A percentile compares a stretch with the other conserved stretches of the same genome.
Evolutionary conservation across 2,113 vertebrate species (phyloP).

Genomic region (Atractosteus spatula): DNA sequence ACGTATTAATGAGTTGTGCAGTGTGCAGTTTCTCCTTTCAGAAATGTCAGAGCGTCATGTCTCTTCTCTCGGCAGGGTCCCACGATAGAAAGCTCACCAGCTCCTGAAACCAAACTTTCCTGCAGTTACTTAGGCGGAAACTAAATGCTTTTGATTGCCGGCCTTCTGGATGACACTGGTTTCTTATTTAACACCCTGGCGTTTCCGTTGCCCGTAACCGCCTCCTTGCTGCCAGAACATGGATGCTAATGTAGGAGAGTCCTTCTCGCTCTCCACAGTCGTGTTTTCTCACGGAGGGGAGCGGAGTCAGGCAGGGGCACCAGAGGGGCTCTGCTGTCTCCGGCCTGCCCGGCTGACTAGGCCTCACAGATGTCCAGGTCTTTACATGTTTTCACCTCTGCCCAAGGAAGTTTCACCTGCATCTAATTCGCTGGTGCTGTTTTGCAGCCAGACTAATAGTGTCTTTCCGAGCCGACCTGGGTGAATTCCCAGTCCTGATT

Average conservation of each 20-base stretch:
- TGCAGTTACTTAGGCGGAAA: conserved; percentile 80
- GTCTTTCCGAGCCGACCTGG: conserved; percentile 74
- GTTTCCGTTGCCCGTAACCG: conserved; percentile 76
- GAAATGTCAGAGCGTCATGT: conserved; percentile 79
- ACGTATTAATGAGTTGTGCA: conserved; percentile 80
- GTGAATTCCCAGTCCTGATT: conserved; percentile 77
- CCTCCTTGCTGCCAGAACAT: conserved; percentile 69
- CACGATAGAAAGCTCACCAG: conserved; percentile 75
- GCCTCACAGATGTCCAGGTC: conserved; percentile 62
- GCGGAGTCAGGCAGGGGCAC: neutral
- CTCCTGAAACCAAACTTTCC: conserved; percentile 81
- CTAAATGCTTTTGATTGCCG: conserved; percentile 86
- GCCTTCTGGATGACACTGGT: conserved; percentile 80
- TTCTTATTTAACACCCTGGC: conserved; percentile 86
- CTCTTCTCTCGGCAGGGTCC: conserved; percentile 71
- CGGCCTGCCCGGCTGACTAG: conserved; percentile 28
- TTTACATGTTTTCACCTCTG: conserved; percentile 54
- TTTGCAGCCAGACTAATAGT: conserved; percentile 70
- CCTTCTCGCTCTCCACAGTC: conserved; percentile 68
- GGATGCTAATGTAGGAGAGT: conserved; percentile 84
- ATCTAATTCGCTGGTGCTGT: conserved; percentile 67
- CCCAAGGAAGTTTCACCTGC: conserved; percentile 56
- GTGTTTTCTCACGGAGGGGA: conserved; percentile 56
- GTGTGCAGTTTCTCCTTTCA: conserved; percentile 82
- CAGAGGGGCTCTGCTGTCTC: conserved; percentile 14